These are phyloP conservation scores for Rhagoletis zephyria DNA, from an alignment of 1,140 invertebrate species.

Conservation along the genomic window DNA sequence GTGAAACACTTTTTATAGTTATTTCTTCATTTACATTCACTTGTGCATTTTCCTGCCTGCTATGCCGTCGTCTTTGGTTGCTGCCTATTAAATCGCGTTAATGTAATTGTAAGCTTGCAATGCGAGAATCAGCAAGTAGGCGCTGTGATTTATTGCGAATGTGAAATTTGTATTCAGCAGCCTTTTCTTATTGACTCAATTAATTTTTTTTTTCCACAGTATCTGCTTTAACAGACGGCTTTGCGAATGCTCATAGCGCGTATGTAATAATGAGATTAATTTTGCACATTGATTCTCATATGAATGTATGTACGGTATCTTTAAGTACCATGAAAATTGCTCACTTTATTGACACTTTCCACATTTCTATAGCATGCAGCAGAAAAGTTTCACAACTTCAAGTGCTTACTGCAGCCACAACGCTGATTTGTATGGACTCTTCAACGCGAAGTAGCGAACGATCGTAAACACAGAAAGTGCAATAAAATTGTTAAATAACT, in stretches of 20 bases:
- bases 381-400: too few species aligned
- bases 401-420: too few species aligned
- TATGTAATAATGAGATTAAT: too few species aligned
- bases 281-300: too few species aligned
- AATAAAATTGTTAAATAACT: slow-evolving; percentile 24
- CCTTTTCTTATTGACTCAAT: too few species aligned
- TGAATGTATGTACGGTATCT: too few species aligned
- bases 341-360: background rate
- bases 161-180: background rate
- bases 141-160: background rate
- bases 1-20: too few species aligned
- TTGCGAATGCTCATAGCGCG: too few species aligned
- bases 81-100: slow-evolving; percentile 29
- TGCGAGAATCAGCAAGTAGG: background rate
- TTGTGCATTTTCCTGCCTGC: background rate
- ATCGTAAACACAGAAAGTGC: background rate
- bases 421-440: too few species aligned
- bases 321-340: background rate
- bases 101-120: slow-evolving; percentile 21
- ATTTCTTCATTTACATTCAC: background rate
- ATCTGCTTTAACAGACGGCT: too few species aligned
- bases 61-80: background rate
- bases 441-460: background rate
- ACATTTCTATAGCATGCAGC: background rate
- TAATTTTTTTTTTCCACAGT: too few species aligned